Percentiles rank a stretch among this genome's conserved stretches.
phyloP scores from a whole-genome alignment of 2,888 invertebrate genomes.

The Athrips mouffetella region DNA sequence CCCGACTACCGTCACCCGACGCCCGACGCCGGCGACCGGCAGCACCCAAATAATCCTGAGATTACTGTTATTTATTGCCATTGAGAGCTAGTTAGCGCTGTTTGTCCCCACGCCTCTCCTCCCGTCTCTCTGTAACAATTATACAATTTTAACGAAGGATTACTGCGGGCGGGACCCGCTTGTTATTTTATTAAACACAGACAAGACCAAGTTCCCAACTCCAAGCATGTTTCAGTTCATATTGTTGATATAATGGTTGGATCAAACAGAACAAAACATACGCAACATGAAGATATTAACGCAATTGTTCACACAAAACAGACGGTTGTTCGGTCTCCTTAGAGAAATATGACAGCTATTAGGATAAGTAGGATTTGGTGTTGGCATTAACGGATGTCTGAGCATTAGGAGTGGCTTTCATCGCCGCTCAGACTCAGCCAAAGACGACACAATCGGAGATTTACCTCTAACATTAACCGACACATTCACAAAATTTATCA shows the following conservation, averaged over 20 bases:
- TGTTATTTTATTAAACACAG: constrained; percentile 15
- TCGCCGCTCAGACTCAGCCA: neutral
- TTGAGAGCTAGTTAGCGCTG: constrained; percentile 34
- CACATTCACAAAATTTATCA: neutral
- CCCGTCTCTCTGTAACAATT: constrained; percentile 27
- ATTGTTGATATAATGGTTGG: neutral
- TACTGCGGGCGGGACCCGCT: constrained; percentile 5
- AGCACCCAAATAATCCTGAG: constrained; percentile 31
- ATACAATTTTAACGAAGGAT: constrained; percentile 25
- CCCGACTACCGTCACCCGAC: constrained; percentile 15
- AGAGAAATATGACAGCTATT: constrained; percentile 1
- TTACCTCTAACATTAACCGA: neutral
- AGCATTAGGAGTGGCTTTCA: constrained; percentile 2
- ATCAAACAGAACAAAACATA: too few relatives aligned
- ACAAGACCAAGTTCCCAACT: neutral
- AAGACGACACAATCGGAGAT: constrained; percentile 10
- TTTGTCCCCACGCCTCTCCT: constrained; percentile 23
- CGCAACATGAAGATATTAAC: too few relatives aligned
- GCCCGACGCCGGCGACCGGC: neutral
- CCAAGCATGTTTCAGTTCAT: neutral
- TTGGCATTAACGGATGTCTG: neutral
- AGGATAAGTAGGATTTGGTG: neutral
- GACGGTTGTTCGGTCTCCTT: neutral
- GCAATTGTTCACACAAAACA: too few relatives aligned
- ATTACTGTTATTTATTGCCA: constrained; percentile 43